Evolutionary conservation across 2,888 invertebrate genomes (phyloP), one percentile per base, ranked within the genome.

Genomic region (Fragum fragum): DNA sequence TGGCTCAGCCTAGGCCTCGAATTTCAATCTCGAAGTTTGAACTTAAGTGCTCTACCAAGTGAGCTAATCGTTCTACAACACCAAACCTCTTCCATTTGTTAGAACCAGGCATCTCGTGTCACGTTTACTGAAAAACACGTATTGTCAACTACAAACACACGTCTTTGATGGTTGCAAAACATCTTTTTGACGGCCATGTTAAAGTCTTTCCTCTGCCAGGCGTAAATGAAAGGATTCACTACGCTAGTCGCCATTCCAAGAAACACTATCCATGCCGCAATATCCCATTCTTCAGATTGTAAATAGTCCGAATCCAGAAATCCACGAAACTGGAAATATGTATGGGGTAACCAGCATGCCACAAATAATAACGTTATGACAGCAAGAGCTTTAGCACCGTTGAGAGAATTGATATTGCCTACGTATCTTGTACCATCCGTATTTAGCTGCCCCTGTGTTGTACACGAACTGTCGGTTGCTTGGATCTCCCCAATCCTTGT

Each of bases 181-280:
- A 57, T 26, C 28, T 57, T 70, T 57, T 78, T 80, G 29, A 83
- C 83, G 3, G 79, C 79, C 52, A n/a, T 28, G 11, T 77, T 85
- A 52, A 88, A 88, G 71, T 88, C 86, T 39, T 71, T 79, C 9
- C 88, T 69, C 52, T 88, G 84, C 86, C 85, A 86, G 18, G 86
- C 86, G 42, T 88, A 88, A 6, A 88, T 85, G 55, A 88, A 81
- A 1, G 88, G 86, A 28, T 88, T 88, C 73, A 86, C 75, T 3
- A 85, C 75, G 47, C 82, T 77, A 52, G 83, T 88, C 2, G 78
- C 76, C 75, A 88, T 78, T 0, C 88, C 88, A 14, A 86, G 61
- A 61, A 86, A 88, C n/a, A 86, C 86, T 26, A 88, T 18, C 85
- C 88, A 86, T 36, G 76, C 76, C 29, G 83, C 80, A 14, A 74